Evolutionary conservation across 2,113 vertebrate species (phyloP).

Genomic region (Podarcis cretensis): DNA sequence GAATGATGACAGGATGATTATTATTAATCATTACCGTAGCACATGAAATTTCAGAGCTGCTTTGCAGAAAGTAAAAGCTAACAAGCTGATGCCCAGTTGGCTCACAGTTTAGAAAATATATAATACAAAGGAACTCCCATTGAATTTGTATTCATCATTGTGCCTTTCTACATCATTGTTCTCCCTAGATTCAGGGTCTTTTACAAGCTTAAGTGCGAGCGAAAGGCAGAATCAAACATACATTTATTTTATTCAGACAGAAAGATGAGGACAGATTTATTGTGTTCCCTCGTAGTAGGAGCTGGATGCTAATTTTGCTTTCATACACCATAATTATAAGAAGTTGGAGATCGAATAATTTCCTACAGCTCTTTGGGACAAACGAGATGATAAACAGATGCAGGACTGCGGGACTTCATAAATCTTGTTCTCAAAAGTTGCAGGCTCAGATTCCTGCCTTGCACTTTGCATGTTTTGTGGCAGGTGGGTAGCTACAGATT

Average conservation of each 20-base stretch:
- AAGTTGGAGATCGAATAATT: neutral
- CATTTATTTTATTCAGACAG: neutral
- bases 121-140: fast-evolving
- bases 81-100: neutral
- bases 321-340: neutral
- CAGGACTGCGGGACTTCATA: slow-evolving; percentile 1
- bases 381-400: neutral
- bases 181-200: neutral
- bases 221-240: neutral
- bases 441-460: fast-evolving
- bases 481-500: fast-evolving
- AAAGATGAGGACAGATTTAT: slow-evolving; percentile 24
- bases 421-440: neutral
- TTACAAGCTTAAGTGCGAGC: neutral
- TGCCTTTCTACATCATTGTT: fast-evolving
- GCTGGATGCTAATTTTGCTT: neutral
- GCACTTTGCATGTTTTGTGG: neutral
- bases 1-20: neutral
- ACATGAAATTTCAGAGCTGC: neutral
- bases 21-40: slow-evolving; percentile 4
- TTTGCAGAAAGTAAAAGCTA: neutral
- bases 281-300: neutral
- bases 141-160: neutral
- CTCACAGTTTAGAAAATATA: neutral
- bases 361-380: neutral